phyloP scores from a whole-genome alignment of 2,797 vertebrate species.

The Scarus forsteni region DNA sequence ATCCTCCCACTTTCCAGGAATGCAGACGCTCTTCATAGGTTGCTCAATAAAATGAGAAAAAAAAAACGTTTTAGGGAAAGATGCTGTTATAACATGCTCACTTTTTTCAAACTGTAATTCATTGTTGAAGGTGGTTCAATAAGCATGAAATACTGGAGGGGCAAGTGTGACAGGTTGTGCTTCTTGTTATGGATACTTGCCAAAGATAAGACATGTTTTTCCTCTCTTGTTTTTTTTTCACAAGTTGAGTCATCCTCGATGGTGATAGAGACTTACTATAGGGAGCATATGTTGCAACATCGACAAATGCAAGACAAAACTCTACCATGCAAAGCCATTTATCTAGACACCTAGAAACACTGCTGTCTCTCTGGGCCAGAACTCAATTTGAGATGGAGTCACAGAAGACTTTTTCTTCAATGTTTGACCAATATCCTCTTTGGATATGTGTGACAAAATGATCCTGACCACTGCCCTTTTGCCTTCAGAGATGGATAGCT shows the following conservation, averaged over 20 bases:
- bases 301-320: too few relatives aligned
- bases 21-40: constrained; percentile 16
- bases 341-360: too few relatives aligned
- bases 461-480: too few relatives aligned
- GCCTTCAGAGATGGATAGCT: too few relatives aligned
- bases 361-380: too few relatives aligned
- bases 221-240: constrained; percentile 17
- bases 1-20: constrained; percentile 59
- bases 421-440: too few relatives aligned
- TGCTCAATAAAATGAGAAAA: constrained; percentile 50
- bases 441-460: too few relatives aligned
- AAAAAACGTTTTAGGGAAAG: constrained; percentile 2
- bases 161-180: constrained; percentile 32
- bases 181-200: constrained; percentile 2
- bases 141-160: constrained; percentile 31
- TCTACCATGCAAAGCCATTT: too few relatives aligned
- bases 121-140: not conserved
- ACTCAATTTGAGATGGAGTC: too few relatives aligned
- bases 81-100: not conserved
- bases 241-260: constrained; percentile 13
- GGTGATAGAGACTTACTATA: not conserved
- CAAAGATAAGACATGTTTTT: constrained; percentile 27
- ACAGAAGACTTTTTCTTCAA: too few relatives aligned
- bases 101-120: constrained; percentile 3
- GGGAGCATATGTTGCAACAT: not conserved